These are phyloP conservation scores for Paralvinella palmiformis DNA, from an alignment of 1,140 invertebrate genomes.

Conservation along the genomic window DNA sequence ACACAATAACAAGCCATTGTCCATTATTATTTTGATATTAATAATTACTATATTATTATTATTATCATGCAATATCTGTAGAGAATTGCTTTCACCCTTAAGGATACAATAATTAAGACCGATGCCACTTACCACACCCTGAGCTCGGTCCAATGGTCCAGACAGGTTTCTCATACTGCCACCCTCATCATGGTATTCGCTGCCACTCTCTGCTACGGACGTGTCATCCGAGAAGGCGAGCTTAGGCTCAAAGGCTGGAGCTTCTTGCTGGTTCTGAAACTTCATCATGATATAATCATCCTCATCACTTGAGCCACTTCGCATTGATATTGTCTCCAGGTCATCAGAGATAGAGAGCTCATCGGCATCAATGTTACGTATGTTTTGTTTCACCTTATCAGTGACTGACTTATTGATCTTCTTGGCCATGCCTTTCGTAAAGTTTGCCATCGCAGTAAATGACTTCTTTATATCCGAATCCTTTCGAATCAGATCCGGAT, in stretches of 20 bases:
- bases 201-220: conserved; percentile 67
- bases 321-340: conserved; percentile 47
- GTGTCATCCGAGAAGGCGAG: conserved; percentile 28
- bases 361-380: conserved; percentile 3
- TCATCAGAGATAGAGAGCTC: conserved; percentile 23
- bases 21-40: too few species aligned
- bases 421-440: conserved; percentile 30
- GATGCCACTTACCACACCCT: too few species aligned
- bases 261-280: conserved; percentile 26
- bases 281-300: conserved; percentile 49
- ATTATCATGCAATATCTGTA: too few species aligned
- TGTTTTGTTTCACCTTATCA: conserved; percentile 5
- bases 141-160: too few species aligned
- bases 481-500: too few species aligned
- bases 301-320: conserved; percentile 52
- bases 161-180: conserved; percentile 63
- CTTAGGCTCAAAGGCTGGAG: conserved; percentile 33
- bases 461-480: conserved; percentile 39
- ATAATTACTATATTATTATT: too few species aligned
- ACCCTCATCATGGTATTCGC: conserved; percentile 76
- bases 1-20: too few species aligned
- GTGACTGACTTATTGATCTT: not conserved
- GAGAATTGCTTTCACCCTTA: too few species aligned
- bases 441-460: conserved; percentile 34
- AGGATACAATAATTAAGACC: too few species aligned